Base-by-base conservation (phyloP, 2,113 vertebrate genomes). In the Pampusana beccarii region DNA sequence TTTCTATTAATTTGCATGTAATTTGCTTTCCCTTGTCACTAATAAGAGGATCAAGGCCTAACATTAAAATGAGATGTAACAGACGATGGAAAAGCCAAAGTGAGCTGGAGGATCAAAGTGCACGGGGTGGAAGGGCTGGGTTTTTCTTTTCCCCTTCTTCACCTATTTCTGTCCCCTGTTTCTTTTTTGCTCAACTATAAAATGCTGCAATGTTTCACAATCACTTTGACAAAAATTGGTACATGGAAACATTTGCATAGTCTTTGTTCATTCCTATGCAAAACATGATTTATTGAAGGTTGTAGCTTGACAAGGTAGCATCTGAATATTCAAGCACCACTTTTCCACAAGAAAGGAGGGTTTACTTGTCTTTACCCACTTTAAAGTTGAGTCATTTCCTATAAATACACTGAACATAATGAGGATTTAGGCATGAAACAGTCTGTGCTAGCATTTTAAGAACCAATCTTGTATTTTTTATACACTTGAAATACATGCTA, bases 371-470 rank as follows among this genome's bases (percentile, higher is more conserved):
- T 87, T 81, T 91, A 80, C 42, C 80, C 78, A 83, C 75, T 92
- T 90, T 23, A 19, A 72, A 87, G 53, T 91, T 93, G 90, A 96
- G 73, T 96, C 44, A 93, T 57, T 92, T 89, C 72, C 91, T 93
- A 89, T 85, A 93, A 96, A 96, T 95, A 83, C 86, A 19, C 29
- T 29, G 60, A 78, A 56, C 86, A 92, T n/a, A 86, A 91, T 15
- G 19, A 95, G 91, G 90, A 90, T 94, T 93, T 93, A 77, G 78
- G 67, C 94, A 94, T 88, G 91, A 95, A 85, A 83, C 88, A 70
- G 91, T 34, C 69, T 80, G 86, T 86, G 84, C 85, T 56, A 66
- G 82, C 56, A 65, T 85, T 94, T 90, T 65, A 82, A 90, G 86
- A 94, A 86, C 17, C 2, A 65, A 79, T 89, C 87, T 54, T 85